These are phyloP conservation scores for Brachionus angularis DNA, from an alignment of 1,140 invertebrate species.

Conservation along the genomic window DNA sequence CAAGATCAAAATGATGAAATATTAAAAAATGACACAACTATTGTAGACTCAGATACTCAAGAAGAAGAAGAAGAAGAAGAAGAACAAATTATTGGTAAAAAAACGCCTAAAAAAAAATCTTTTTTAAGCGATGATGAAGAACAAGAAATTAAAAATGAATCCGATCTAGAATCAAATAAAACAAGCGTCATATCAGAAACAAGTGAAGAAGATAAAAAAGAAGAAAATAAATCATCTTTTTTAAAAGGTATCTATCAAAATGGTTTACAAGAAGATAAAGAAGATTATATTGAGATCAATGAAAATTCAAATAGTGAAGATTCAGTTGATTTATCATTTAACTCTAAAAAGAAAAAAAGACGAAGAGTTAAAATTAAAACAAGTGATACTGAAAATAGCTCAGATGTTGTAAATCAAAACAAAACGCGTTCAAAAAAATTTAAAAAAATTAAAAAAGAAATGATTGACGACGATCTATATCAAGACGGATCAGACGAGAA, in stretches of 20 bases:
- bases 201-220: background rate
- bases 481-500: background rate
- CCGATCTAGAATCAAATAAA: background rate
- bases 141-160: background rate
- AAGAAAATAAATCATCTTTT: background rate
- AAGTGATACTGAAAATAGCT: constrained; percentile 30
- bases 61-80: background rate
- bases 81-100: background rate
- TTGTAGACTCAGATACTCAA: background rate
- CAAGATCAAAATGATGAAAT: no score
- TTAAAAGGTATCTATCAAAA: background rate
- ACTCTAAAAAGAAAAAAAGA: background rate
- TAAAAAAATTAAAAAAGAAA: constrained; percentile 5
- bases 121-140: background rate
- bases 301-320: background rate
- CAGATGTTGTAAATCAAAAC: background rate
- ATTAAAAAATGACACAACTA: no score
- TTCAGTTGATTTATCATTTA: background rate
- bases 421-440: background rate
- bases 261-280: background rate
- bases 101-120: background rate
- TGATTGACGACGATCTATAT: background rate
- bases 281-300: background rate
- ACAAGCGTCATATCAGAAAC: background rate
- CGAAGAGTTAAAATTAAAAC: background rate